phyloP scores from a whole-genome alignment of 2,797 vertebrate species.

The Hylomyscus alleni region DNA sequence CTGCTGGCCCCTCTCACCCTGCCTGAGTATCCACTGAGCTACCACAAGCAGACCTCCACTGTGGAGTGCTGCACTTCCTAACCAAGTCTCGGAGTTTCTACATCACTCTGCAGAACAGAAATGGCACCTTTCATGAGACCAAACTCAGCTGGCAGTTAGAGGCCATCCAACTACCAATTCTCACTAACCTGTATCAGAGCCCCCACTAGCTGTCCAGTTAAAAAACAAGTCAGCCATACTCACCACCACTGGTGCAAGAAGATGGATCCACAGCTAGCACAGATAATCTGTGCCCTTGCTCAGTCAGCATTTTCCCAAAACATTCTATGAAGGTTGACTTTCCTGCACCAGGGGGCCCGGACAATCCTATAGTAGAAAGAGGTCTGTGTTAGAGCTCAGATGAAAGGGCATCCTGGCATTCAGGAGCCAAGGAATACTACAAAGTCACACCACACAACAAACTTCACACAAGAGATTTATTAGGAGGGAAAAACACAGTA shows the following conservation, averaged over 20 bases:
- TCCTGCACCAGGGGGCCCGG: conserved; percentile 98
- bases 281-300: conserved; percentile 94
- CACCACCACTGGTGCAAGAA: conserved; percentile 98
- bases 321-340: conserved; percentile 99
- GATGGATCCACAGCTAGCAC: conserved; percentile 98
- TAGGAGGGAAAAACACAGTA: not conserved
- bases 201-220: not conserved
- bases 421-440: not conserved
- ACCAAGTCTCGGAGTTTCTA: not conserved
- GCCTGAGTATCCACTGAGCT: not conserved
- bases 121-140: not conserved
- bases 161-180: not conserved
- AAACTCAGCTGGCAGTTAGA: not conserved
- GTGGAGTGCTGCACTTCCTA: not conserved
- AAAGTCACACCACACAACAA: not conserved
- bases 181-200: not conserved
- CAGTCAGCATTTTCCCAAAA: conserved; percentile 98
- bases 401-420: not conserved
- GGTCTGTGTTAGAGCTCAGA: not conserved
- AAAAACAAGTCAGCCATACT: conserved; percentile 63
- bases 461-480: not conserved
- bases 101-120: not conserved
- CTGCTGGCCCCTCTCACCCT: not conserved
- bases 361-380: conserved; percentile 92
- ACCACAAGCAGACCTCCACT: not conserved